Evolutionary conservation across 2,888 invertebrate genomes (phyloP), one percentile per base, ranked within the genome.

Genomic region (Eilema depressum): DNA sequence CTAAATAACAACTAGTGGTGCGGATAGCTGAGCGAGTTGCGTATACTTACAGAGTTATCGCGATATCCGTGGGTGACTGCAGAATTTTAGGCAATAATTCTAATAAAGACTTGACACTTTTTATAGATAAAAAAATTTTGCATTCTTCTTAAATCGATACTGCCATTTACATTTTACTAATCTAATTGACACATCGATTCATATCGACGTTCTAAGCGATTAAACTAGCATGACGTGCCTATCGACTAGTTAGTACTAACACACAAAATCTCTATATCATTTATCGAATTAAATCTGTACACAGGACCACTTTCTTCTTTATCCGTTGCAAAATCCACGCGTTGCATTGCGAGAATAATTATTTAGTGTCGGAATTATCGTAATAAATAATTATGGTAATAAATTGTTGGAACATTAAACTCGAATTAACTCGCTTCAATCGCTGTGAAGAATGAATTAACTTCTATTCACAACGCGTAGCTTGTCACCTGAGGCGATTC

Each of bases 61-160:
- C 89, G 87, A 86, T 83, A 89, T 85, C 81, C 82, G 86, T 87
- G 89, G 84, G 83, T 74, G 75, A 82, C 80, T 85, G 86, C 82
- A 77, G 71, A 71, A 82, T 75, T 77, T 86, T 94, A 93, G 94
- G 93, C 92, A 93, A 93, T 93, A 94, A 95, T 91, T 93, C 85
- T 90, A 89, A 86, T 86, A 82, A 94, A 95, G 94, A 95, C 95
- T 94, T 94, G 85, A 91, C 86, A 90, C 88, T 91, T 92, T 90
- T 91, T 93, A 89, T 93, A 93, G 92, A 86, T 88, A 83, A 92
- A 92, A 89, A 86, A 87, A 88, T 81, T 91, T 91, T 90, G 91
- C 92, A 92, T 90, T 90, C 82, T 87, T 91, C 87, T 89, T 87
- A 88, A 89, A 89, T 90, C 82, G 86, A 80, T 76, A 94, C 92